phyloP scores from a whole-genome alignment of 2,888 invertebrate species.

The Litoditis marina region DNA sequence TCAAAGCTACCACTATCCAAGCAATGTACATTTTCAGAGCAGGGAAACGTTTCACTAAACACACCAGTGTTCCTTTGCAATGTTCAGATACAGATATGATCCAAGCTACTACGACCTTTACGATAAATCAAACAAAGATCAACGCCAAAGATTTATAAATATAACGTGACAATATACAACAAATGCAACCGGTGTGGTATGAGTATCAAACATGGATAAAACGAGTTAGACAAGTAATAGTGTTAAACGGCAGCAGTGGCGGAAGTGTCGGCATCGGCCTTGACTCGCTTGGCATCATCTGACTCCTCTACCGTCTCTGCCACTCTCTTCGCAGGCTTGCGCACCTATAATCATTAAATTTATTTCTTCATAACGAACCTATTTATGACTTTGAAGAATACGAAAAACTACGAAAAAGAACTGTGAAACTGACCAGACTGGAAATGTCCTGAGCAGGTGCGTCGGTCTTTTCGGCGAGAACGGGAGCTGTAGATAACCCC shows the following conservation, averaged over 20 bases:
- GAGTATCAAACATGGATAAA: slow-evolving; percentile 9
- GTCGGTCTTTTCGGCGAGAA: slow-evolving; percentile 2
- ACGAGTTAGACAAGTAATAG: neutral
- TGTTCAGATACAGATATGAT: no score
- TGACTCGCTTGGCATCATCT: slow-evolving; percentile 9
- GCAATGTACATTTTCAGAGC: no score
- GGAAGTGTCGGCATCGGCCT: slow-evolving; percentile 5
- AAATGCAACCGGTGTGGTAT: slow-evolving; percentile 1
- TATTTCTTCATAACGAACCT: neutral
- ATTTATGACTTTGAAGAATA: neutral
- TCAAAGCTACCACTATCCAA: no score
- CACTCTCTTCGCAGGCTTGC: slow-evolving; percentile 30
- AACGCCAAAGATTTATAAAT: no score
- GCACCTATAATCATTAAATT: slow-evolving; percentile 18
- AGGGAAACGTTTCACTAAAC: no score
- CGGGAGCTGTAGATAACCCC: slow-evolving; percentile 1
- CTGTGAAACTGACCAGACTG: slow-evolving; percentile 17
- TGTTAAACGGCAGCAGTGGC: neutral
- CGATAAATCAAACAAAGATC: no score
- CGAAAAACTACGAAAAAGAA: neutral
- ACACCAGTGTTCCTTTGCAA: no score
- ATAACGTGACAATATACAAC: neutral
- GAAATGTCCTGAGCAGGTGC: slow-evolving; percentile 30
- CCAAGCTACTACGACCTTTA: no score
- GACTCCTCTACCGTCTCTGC: slow-evolving; percentile 20